Percentiles rank a stretch among this genome's conserved stretches.
Evolutionary conservation across 1,140 invertebrate genomes (phyloP).

Genomic region (Drosophila sechellia): DNA sequence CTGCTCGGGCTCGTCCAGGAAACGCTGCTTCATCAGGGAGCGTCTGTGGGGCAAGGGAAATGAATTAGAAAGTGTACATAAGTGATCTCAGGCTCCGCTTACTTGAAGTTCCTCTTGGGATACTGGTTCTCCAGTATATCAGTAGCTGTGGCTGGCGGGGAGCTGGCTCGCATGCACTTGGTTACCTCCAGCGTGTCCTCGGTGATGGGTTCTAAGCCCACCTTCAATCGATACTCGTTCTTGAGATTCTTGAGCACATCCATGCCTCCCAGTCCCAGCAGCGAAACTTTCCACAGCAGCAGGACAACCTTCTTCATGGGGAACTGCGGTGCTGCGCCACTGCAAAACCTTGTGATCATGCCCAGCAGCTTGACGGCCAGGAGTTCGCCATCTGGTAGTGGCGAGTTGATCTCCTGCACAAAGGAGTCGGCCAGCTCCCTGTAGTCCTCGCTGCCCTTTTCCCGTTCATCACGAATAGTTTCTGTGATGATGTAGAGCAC

Average conservation of each 20-base stretch:
- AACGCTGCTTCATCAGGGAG: conserved; percentile 92
- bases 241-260: conserved; percentile 92
- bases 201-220: conserved; percentile 90
- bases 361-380: conserved; percentile 94
- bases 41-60: conserved; percentile 36
- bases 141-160: conserved; percentile 96
- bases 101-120: conserved; percentile 88
- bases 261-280: conserved; percentile 95
- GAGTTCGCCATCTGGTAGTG: conserved; percentile 92
- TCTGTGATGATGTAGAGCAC: conserved; percentile 98
- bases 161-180: conserved; percentile 96
- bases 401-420: conserved; percentile 91
- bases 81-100: background rate
- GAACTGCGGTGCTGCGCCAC: conserved; percentile 96
- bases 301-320: conserved; percentile 99
- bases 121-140: conserved; percentile 96
- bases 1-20: conserved; percentile 93
- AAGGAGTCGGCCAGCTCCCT: conserved; percentile 90
- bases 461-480: conserved; percentile 91
- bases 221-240: conserved; percentile 89
- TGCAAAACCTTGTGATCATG: conserved; percentile 98
- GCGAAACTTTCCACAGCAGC: conserved; percentile 97
- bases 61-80: too few relatives aligned
- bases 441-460: conserved; percentile 88
- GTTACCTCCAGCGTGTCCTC: conserved; percentile 98